Base-by-base conservation (phyloP, 2,888 invertebrate genomes). In the Paralinhomoeus sp. region DNA sequence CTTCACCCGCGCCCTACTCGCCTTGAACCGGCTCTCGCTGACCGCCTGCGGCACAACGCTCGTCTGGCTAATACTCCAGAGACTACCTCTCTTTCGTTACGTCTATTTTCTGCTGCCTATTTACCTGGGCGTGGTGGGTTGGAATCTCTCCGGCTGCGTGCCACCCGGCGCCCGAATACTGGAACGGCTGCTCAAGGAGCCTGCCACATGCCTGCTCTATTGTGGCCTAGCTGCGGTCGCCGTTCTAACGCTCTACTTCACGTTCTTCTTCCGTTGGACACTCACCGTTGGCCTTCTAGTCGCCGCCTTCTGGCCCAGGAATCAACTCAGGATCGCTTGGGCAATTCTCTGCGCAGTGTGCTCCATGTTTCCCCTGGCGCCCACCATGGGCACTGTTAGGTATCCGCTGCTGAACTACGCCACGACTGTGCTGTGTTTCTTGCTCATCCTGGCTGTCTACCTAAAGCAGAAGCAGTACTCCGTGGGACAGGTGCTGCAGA, bases 331-430 rank as follows among this genome's bases (percentile, higher is more conserved):
- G 27, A 5, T 21, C 17, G 24, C n/a, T 9, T 57, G 55, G 55
- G 24, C 40, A 3, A 2, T 45, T 2, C 36, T 47, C 2, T 53
- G 54, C 39, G 9, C 53, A 2, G 5, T 44, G 2, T 46, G 54
- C 9, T 45, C 52, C 37, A 58, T 76, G 37, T 87, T 85, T 64
- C 83, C 85, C 2, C 66, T 79, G 47, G 67, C 83, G 48, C 77
- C 83, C 43, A 73, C 78, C 37, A 75, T 81, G 48, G 78, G 78
- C 37, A 72, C 74, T 53, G 65, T 73, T 40, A 70, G 74, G 3
- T 44, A 49, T 13, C 47, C 52, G 7, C 36, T 44, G 9, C 48
- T 57, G 13, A 50, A 51, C 40, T 35, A 53, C n/a, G n/a, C n/a
- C n/a, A n/a, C n/a, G n/a, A n/a, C n/a, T n/a, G n/a, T 53, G 27